These are phyloP conservation scores for Bujurquina vittata DNA, from an alignment of 2,113 vertebrate genomes.

Conservation along the genomic window DNA sequence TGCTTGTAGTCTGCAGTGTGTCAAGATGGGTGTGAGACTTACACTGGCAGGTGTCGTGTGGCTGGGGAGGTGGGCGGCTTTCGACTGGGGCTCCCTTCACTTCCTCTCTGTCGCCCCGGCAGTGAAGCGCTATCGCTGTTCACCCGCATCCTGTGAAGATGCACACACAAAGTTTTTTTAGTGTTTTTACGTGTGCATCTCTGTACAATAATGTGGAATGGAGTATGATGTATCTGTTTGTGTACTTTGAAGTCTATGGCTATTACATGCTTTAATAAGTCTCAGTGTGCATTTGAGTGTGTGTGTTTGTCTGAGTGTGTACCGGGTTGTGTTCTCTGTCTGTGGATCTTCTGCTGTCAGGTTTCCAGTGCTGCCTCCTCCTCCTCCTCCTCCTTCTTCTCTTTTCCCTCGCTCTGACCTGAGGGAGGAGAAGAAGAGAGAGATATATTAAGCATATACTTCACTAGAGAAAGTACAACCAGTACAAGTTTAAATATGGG, in stretches of 20 bases:
- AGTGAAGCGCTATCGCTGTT: conserved; percentile 85
- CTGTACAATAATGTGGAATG: not conserved
- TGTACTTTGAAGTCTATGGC: not conserved
- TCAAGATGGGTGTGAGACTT: conserved; percentile 30
- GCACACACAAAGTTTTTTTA: not conserved
- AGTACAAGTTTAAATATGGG: conserved; percentile 16
- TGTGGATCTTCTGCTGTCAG: conserved; percentile 75
- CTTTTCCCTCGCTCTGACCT: conserved; percentile 77
- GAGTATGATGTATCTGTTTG: not conserved
- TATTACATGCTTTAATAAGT: not conserved
- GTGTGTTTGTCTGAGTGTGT: not conserved
- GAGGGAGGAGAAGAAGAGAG: conserved; percentile 10
- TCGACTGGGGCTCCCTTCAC: conserved; percentile 77
- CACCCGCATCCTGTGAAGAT: conserved; percentile 79
- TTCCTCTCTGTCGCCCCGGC: conserved; percentile 80
- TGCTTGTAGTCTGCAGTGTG: not conserved
- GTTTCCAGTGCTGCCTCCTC: conserved; percentile 81
- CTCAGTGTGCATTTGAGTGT: not conserved
- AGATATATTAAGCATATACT: conserved; percentile 21
- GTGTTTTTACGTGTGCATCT: not conserved
- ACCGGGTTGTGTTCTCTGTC: conserved; percentile 79
- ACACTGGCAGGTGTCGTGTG: conserved; percentile 75
- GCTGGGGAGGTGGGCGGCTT: conserved; percentile 77
- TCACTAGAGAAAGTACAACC: conserved; percentile 20
- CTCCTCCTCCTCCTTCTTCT: conserved; percentile 74